Base-by-base conservation (phyloP, 2,113 vertebrate species). In the Pterophyllum scalare region DNA sequence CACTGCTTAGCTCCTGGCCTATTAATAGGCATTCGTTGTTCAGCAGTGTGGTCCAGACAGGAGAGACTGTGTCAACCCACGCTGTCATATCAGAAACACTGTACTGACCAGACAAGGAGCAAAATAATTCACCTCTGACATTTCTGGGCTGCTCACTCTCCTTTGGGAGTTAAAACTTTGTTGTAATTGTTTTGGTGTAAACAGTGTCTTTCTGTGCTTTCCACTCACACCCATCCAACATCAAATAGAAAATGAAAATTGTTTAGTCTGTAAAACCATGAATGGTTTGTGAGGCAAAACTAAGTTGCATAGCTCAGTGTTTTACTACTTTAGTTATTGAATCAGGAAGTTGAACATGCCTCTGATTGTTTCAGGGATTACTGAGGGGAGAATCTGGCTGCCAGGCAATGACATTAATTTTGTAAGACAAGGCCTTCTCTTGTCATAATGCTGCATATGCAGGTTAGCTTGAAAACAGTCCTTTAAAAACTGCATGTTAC, bases 1-100 rank as follows among this genome's bases (percentile, higher is more conserved):
- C 15, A 46, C 75, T 81, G 58, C 77, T 87, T 85, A 87, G 79
- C 52, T 61, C 40, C 5, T 31, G 56, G 43, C 40, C 83, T 92
- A 92, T 89, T 82, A 89, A 90, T 93, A 93, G 85, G 65, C 43
- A 33, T 82, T 83, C 65, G 80, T 82, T 72, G 40, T 85, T 62
- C 75, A 87, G 84, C 59, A 83, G 1, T 86, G 78, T 77, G 17
- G 72, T 82, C 43, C 72, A 80, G 81, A 81, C 49, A 75, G 24
- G n/a, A 54, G 59, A 79, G 57, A 58, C 11, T 10, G 19, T 78
- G 82, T 76, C 26, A 59, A 57, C 31, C 20, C 35, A 33, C 74
- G 76, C 54, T 64, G 38, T 81, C 70, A 79, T 90, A 62, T 76
- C 58, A 86, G 40, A 83, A 84, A 87, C 60, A 81, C 64, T 89